Base-by-base conservation (phyloP, 1,140 invertebrate species). In the Nymphalis io region DNA sequence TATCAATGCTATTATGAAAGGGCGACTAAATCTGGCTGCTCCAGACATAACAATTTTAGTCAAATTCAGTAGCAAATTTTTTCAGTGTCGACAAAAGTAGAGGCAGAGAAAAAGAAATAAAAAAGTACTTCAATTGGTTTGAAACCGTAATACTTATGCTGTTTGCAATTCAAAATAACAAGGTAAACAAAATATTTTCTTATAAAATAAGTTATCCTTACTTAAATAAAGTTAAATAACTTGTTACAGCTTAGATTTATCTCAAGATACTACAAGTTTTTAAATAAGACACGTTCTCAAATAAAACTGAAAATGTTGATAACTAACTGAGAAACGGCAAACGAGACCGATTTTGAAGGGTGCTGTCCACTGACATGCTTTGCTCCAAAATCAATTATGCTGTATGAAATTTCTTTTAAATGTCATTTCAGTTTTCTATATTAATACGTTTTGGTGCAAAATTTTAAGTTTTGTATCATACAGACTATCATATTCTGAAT, bases 321-420 rank as follows among this genome's bases (percentile, higher is more conserved):
- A 58, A 58, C 23, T 58, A 58, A 58, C 55, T 46, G 42, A n/a
- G 42, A 46, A 46, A 46, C 42, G 55, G 55, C 55, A 58, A 58
- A 58, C 27, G 55, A 58, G 55, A 38, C 55, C 33, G 27, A 38
- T 46, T 46, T 15, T n/a, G n/a, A 46, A 4, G 42, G 16, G 16
- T 18, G 42, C 6, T n/a, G 15, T 15, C 15, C 42, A 46, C 42
- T 46, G 15, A 18, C 6, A 46, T 5, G n/a, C 42, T 46, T 5
- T 2, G 42, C 42, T 42, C 16, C 6, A 46, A 46, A 46, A 16
- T n/a, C n/a, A 46, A 3, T 16, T 44, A n/a, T n/a, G 42, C 42
- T 44, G 15, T 44, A 42, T 15, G 10, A 15, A 3, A 42, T 4
- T 12, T 27, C 5, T 2, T 27, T 3, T 27, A 27, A 27, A 27